Base-by-base conservation (phyloP, 1,140 invertebrate species). In the Babylonia areolata region DNA sequence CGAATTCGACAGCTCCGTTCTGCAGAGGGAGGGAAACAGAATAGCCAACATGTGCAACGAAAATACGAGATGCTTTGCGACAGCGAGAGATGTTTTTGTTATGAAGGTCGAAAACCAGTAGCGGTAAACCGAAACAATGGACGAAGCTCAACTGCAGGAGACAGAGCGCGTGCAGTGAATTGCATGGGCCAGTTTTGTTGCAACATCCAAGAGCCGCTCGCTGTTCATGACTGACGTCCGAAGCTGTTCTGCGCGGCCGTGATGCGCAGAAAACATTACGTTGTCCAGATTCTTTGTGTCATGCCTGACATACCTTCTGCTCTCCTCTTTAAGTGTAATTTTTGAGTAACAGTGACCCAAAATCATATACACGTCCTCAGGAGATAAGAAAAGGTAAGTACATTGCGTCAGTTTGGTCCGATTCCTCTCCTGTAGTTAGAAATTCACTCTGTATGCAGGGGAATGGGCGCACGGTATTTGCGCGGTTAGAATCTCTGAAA, bases 271-370 rank as follows among this genome's bases (percentile, higher is more conserved):
- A 95, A 96, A 95, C 95, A 96, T 95, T 97, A 97, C 97, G 97
- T 97, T 97, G 96, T 97, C 96, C 95, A 96, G 97, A 97, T 97
- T 97, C 97, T 97, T 97, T 97, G 97, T 97, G 97, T 96, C 97
- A 97, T 97, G 97, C 97, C 96, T 97, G 95, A 96, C 97, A 97
- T 97, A 97, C 97, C 97, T 97, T 96, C 96, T 96, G 96, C 96
- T 96, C 96, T 95, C 96, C 95, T 88, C 88, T 89, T 89, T 78
- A 89, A 89, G 85, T 89, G 51, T 86, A 80, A 87, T 84, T 85
- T 88, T 86, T 87, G 81, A 31, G 83, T 88, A 39, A 81, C 85
- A 84, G 80, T 85, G 28, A 71, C 85, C 40, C 39, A 85, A 83
- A 88, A 82, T 87, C 77, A 39, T 73, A 73, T 83, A 87, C 81